Base-by-base conservation (phyloP, 2,797 vertebrate genomes). In the Acrocephalus scirpaceus region DNA sequence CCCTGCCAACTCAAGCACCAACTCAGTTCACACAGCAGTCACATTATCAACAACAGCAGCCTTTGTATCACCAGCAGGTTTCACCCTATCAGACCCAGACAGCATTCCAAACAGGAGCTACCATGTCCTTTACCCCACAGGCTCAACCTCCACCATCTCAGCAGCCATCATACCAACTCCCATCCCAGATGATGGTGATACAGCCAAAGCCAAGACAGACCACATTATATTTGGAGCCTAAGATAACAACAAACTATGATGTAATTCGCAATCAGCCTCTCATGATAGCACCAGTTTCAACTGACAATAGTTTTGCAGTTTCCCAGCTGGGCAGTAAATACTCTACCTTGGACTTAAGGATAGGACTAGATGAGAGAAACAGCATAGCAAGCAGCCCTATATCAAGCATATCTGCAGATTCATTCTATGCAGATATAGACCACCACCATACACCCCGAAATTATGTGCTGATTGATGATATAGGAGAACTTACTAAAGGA, bases 401-500 rank as follows among this genome's bases (percentile, higher is more conserved):
- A 98, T 99, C 99, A 60, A 99, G 99, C 96, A 99, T 99, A 97
- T 99, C 99, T 88, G 98, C 99, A 58, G 99, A 99, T 96, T 99
- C 99, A 2, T 99, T 99, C 97, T 99, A 99, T 97, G 98, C 99
- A 85, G 99, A 99, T 95, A 99, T 99, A 86, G 99, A 99, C 80
- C 98, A 97, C 53, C 99, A 99, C 91, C 99, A 99, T 67, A 98
- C 99, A 73, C 86, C 99, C 44, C 98, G 99, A 93, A 99, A 99
- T 97, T 99, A 99, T 86, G 99, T 99, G 72, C 96, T 99, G 67
- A 99, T 99, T 84, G 99, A 99, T 95, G 99, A 99, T 96, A 99
- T 99, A 95, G 99, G 99, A 34, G 99, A 99, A 82, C 99, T 99
- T 88, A 98, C 99, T 77, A 99, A 99, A 97, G 98, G 99, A 50